Evolutionary conservation across 2,113 vertebrate genomes (phyloP).

Genomic region (Mionectes macconnelli): DNA sequence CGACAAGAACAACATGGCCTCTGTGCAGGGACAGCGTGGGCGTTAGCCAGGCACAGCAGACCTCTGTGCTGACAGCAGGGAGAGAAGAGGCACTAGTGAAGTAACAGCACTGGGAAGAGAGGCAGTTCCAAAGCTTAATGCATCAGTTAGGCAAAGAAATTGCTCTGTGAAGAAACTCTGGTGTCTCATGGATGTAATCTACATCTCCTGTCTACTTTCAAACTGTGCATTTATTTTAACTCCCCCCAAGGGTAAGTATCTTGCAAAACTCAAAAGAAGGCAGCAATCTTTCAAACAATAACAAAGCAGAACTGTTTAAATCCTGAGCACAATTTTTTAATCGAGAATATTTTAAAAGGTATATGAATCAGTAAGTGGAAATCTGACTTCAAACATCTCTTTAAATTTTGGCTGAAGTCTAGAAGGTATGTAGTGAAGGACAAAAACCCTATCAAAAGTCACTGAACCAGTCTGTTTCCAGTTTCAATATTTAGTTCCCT

Average conservation of each 20-base stretch:
- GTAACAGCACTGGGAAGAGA: neutral
- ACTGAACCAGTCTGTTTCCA: neutral
- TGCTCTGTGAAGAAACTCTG: neutral
- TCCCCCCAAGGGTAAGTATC: neutral
- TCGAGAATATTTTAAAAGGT: neutral
- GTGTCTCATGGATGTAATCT: neutral
- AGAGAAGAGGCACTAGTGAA: neutral
- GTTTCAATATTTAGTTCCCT: neutral
- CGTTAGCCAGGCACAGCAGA: neutral
- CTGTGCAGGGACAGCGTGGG: neutral
- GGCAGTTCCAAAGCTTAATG: neutral
- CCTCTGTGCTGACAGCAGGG: neutral
- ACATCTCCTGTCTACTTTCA: neutral
- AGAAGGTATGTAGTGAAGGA: neutral
- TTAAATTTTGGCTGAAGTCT: neutral
- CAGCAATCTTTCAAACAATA: neutral
- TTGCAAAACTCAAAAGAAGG: neutral
- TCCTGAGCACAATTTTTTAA: neutral
- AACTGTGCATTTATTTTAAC: neutral
- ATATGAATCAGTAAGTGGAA: neutral
- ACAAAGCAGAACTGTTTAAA: neutral
- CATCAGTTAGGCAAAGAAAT: neutral
- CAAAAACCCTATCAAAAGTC: neutral
- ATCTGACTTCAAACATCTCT: neutral
- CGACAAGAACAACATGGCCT: neutral